Conservation (phyloP, 2,888 invertebrate genomes). For the Theretra japonica region DNA sequence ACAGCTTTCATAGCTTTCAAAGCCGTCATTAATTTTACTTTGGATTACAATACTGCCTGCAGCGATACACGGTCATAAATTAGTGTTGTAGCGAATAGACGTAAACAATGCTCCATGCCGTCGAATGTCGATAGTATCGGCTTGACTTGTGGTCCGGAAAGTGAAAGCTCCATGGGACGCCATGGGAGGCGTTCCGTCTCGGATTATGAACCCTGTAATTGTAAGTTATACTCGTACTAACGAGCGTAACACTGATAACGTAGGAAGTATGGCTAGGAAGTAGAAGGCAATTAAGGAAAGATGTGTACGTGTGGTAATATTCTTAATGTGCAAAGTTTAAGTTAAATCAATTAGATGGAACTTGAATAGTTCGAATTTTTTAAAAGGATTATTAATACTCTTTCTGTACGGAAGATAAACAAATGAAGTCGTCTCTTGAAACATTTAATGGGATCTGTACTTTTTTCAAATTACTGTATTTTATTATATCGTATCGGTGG, state of each 20-base stretch:
- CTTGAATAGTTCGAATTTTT: too few relatives aligned
- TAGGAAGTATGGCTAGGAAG: background rate
- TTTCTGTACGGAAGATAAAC: too few relatives aligned
- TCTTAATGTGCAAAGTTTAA: too few relatives aligned
- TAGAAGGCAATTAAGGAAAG: background rate
- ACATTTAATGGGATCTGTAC: too few relatives aligned
- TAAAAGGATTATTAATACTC: too few relatives aligned
- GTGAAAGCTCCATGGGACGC: constrained; percentile 10
- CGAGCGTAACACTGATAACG: background rate
- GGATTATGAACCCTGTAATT: constrained; percentile 15
- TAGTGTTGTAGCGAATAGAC: background rate
- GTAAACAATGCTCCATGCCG: background rate
- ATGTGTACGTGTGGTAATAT: background rate
- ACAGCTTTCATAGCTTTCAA: background rate
- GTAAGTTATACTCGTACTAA: background rate
- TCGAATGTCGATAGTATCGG: constrained; percentile 7
- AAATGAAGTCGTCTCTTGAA: too few relatives aligned
- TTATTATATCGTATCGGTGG: too few relatives aligned
- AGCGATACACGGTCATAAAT: constrained; percentile 3
- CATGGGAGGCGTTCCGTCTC: constrained; percentile 8
- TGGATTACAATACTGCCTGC: background rate
- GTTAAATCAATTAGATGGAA: too few relatives aligned
- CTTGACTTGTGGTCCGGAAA: constrained; percentile 23
- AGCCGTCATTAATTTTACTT: background rate
- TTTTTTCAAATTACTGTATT: too few relatives aligned